These are phyloP conservation scores for Callipepla squamata DNA, from an alignment of 2,113 vertebrate species.

Conservation along the genomic window DNA sequence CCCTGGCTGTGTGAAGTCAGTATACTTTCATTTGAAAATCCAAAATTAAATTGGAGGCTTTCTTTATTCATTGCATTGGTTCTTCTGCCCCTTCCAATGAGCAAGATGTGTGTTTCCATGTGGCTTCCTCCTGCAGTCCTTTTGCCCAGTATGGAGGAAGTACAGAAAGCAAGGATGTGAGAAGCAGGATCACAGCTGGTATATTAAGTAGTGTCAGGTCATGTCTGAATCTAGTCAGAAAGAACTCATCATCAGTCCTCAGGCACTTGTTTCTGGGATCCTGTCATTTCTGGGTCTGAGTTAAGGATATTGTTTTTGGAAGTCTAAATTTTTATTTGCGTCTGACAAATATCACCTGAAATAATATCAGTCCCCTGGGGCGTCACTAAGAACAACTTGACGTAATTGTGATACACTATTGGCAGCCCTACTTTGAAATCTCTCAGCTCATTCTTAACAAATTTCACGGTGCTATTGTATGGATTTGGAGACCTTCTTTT, in stretches of 20 bases:
- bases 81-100: background rate
- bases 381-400: background rate
- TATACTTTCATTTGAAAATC: background rate
- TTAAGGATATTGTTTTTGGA: background rate
- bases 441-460: background rate
- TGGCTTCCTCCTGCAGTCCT: background rate
- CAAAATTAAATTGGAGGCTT: background rate
- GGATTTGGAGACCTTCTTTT: background rate
- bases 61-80: background rate
- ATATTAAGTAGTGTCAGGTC: fast-evolving
- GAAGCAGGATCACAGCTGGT: background rate
- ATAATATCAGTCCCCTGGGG: background rate
- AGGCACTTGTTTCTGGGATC: background rate
- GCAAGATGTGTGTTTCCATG: background rate
- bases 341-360: background rate
- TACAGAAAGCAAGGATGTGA: no score
- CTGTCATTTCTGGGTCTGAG: background rate
- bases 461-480: background rate
- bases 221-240: background rate
- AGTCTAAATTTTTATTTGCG: background rate
- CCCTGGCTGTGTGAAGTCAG: background rate
- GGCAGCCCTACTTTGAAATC: background rate
- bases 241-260: background rate
- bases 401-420: background rate
- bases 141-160: background rate